A percentile compares a stretch with the other conserved stretches of the same genome.
Conservation (phyloP, 2,113 vertebrate species). For the Gavialis gangeticus region DNA sequence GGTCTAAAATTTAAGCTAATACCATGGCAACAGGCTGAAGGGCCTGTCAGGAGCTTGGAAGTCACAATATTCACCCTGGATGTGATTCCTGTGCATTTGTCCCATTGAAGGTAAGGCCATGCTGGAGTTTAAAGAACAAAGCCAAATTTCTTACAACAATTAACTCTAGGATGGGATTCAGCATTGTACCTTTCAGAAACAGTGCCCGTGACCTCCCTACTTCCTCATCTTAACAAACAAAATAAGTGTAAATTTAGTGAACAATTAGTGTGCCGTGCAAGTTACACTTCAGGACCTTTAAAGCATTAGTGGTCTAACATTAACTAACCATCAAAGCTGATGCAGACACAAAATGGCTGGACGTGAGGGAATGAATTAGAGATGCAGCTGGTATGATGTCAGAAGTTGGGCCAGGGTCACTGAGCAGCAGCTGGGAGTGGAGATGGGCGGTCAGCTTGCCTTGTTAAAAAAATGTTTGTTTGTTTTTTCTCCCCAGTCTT, state of each 20-base stretch:
- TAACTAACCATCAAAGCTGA: slow-evolving; percentile 52
- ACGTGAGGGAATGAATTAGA: slow-evolving; percentile 2
- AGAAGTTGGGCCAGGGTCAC: not conserved
- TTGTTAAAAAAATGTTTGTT: not conserved
- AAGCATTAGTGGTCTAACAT: slow-evolving; percentile 19
- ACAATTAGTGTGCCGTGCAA: slow-evolving; percentile 25
- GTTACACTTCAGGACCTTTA: slow-evolving; percentile 40
- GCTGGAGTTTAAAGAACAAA: slow-evolving; percentile 3
- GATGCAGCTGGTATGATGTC: slow-evolving; percentile 43
- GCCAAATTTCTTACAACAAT: not conserved
- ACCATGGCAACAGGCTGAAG: slow-evolving; percentile 62
- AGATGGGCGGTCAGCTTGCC: not conserved
- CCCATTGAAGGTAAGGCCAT: not conserved
- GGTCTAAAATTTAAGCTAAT: slow-evolving; percentile 48
- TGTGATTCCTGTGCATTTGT: not conserved
- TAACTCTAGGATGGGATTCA: not conserved
- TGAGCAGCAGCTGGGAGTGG: not conserved
- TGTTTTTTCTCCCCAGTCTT: not conserved
- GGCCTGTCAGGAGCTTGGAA: slow-evolving; percentile 53
- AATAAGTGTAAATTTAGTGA: not conserved
- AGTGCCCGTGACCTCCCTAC: not conserved
- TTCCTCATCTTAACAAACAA: not conserved
- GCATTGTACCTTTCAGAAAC: not conserved
- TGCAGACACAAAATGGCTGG: slow-evolving; percentile 63
- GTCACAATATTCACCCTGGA: not conserved